phyloP scores from a whole-genome alignment of 2,888 invertebrate genomes.

The Dynastes tityus region DNA sequence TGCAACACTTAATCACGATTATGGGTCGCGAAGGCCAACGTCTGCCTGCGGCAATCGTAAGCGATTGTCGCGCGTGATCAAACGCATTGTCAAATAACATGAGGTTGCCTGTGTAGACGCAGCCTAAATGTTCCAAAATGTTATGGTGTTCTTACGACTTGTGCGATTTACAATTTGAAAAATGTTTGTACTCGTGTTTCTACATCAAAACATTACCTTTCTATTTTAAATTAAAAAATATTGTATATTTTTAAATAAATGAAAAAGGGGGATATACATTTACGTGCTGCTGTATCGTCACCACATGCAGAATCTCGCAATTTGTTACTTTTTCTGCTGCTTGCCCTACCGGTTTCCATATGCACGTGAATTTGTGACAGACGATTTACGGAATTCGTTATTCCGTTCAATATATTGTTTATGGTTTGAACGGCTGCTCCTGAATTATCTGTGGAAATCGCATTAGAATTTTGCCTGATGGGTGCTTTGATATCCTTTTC shows the following conservation, averaged over 20 bases:
- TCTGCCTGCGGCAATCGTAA: no score
- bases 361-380: slow-evolving; percentile 58
- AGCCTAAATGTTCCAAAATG: no score
- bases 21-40: no score
- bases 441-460: slow-evolving; percentile 64
- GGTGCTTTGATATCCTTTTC: slow-evolving; percentile 30
- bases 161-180: no score
- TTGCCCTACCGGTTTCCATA: slow-evolving; percentile 43
- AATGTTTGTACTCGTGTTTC: no score
- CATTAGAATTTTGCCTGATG: slow-evolving; percentile 62
- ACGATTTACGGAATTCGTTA: slow-evolving; percentile 67
- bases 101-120: no score
- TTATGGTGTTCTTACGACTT: no score
- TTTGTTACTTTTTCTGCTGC: slow-evolving; percentile 25
- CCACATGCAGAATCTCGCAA: slow-evolving; percentile 49
- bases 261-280: neutral
- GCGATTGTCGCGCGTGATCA: no score
- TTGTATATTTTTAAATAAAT: neutral
- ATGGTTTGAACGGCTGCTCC: slow-evolving; percentile 67
- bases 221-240: no score
- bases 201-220: no score
- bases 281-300: slow-evolving; percentile 48
- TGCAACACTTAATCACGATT: no score
- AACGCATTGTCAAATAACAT: no score
- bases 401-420: slow-evolving; percentile 67